A percentile compares a stretch with the other conserved stretches of the same genome.
Evolutionary conservation across 2,113 vertebrate species (phyloP).

Genomic region (Chaetops frenatus): DNA sequence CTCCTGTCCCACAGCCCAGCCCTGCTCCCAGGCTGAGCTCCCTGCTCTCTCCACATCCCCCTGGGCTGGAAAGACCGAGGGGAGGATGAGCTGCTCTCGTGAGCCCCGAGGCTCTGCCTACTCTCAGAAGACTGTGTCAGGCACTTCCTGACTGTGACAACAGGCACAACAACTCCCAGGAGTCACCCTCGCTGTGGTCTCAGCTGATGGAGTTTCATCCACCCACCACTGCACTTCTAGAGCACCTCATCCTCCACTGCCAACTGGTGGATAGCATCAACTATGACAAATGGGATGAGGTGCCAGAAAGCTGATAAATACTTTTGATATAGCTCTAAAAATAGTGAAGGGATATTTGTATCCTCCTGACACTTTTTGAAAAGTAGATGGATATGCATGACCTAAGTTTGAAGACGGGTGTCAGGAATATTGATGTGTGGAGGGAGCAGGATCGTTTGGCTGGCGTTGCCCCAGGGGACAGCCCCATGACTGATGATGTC

Average conservation of each 20-base stretch:
- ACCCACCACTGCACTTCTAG: neutral
- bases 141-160: neutral
- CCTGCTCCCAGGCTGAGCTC: neutral
- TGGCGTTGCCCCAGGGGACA: constrained; percentile 1
- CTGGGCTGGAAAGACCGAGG: rapidly evolving
- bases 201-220: neutral
- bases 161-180: neutral
- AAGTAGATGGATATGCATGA: constrained; percentile 71
- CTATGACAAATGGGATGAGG: constrained; percentile 65
- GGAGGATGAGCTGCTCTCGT: neutral
- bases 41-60: neutral
- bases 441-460: constrained; percentile 48
- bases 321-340: constrained; percentile 72
- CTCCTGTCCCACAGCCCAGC: neutral
- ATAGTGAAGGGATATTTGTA: constrained; percentile 67
- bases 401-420: constrained; percentile 62
- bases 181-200: neutral
- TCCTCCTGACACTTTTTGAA: constrained; percentile 61
- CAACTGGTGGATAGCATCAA: neutral
- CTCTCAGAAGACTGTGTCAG: neutral
- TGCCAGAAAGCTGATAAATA: constrained; percentile 70
- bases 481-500: constrained; percentile 52
- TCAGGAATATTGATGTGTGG: constrained; percentile 61
- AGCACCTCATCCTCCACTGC: neutral
- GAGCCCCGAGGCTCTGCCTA: neutral